Evolutionary conservation across 2,888 invertebrate species (phyloP), one percentile per base, ranked within the genome.

Genomic region (Autographa pulchrina): DNA sequence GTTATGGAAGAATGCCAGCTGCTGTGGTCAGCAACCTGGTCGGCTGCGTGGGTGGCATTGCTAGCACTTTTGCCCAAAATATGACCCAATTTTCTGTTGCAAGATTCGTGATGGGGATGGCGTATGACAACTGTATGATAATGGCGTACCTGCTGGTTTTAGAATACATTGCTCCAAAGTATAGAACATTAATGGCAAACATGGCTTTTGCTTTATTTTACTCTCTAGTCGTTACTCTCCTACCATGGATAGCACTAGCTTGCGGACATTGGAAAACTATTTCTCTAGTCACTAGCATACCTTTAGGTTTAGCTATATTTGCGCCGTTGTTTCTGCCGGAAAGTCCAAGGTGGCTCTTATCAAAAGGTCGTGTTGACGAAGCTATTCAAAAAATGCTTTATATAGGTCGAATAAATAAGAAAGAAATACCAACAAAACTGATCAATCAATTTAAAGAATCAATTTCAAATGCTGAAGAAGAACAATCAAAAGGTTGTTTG

Each of bases 91-190:
- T 93, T 63, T 74, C 90, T 0, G 76, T 86, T 9, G 87, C 88
- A 61, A 86, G 93, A 75, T 92, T 92, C 61, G 80, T 93, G 4
- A 88, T 88, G 85, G 93, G 92, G 58, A 89, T 92, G 87, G 82
- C 92, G 1, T 92, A 91, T 65, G 93, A 93, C 62, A 92, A 91
- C 63, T 90, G 90, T 54, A 90, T 92, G 88, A 88, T 90, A 72
- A 91, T 92, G 90, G 85, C 88, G 1, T 93, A 92, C 72, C 85
- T 92, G 1, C 76, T 92, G 2, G 85, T 92, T 18, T 80, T 93
- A 56, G 93, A 93, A 83, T 93, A 92, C 63, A 86, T 90, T 4
- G 90, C 91, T 14, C 93, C 93, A 52, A 92, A 87, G 62, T 92
- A 93, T 70, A 91, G 92, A 78, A 89, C 91, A 18, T 59, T 92